Percentiles rank a stretch among this genome's conserved stretches.
phyloP scores from a whole-genome alignment of 2,888 invertebrate genomes.

The Lycocerus yunnanus region DNA sequence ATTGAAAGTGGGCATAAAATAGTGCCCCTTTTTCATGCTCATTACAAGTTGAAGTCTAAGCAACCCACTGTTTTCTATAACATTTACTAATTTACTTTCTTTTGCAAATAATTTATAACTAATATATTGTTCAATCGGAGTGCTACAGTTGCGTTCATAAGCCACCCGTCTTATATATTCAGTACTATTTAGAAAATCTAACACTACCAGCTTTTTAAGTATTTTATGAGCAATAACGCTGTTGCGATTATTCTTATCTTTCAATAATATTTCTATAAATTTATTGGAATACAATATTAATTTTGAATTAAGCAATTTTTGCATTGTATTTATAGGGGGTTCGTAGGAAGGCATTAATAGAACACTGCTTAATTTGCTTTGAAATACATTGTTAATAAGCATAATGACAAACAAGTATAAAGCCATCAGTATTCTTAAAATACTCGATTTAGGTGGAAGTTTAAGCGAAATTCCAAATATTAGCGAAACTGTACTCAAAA shows the following conservation, averaged over 20 bases:
- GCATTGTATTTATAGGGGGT: neutral
- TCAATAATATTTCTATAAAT: neutral
- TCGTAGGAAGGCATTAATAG: neutral
- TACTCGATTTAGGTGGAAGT: neutral
- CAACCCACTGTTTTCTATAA: neutral
- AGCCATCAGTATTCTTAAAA: neutral
- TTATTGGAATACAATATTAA: neutral
- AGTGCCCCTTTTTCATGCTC: neutral
- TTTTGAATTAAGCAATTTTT: neutral
- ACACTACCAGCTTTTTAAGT: neutral
- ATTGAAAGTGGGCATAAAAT: neutral
- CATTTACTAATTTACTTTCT: neutral
- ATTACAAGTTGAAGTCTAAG: neutral
- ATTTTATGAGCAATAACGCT: neutral
- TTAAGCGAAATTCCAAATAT: neutral
- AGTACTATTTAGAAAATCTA: neutral
- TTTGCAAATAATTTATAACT: neutral
- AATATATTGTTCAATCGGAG: neutral
- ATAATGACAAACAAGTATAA: neutral
- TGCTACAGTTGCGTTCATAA: neutral
- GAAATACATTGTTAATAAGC: neutral
- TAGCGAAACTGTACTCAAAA: neutral
- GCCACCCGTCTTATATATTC: neutral
- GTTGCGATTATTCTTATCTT: neutral
- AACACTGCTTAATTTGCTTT: neutral